Base-by-base conservation (phyloP, 1,140 invertebrate species). In the Temnothorax longispinosus region DNA sequence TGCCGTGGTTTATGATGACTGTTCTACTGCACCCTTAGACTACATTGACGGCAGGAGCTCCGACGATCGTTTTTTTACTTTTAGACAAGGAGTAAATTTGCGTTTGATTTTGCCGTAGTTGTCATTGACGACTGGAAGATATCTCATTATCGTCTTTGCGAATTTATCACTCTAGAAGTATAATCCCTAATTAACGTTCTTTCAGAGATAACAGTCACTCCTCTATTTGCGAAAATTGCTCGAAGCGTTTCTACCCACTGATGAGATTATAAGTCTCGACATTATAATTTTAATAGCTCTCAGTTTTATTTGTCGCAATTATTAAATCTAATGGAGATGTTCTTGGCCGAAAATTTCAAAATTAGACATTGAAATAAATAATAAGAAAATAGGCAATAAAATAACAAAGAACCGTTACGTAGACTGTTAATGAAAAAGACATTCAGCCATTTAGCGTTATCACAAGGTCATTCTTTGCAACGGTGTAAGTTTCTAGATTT, bases 1-100 rank as follows among this genome's bases (percentile, higher is more conserved):
- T 75, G 15, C 27, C 11, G 67, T 72, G 32, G 18, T 84, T 84
- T 62, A 84, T 35, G 80, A 38, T 44, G 54, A 82, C 32, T 75
- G 32, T 58, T 38, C 27, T 8, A 74, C 11, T 44, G 78, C 67
- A 5, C 27, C 67, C 80, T 82, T 82, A 80, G 11, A 52, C n/a
- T 21, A 60, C 47, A 60, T 74, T 58, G 56, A n/a, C 54, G 64
- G 35, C 21, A 38, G 52, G 38, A 72, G 6, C 60, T 74, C 11
- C 44, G 4, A 21, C 32, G 13, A 60, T 60, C 7, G 35, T 47
- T 67, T 27, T 27, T 69, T 52, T n/a, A 32, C 8, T 27, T 27
- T 27, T 1, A 27, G 27, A 27, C 27, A 27, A 27, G 27, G 27
- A 27, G 27, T 27, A 1, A 15, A 54, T 41, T 41, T 60, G 8